These are phyloP conservation scores for Psittacula derbiana DNA, from an alignment of 2,797 vertebrate genomes.

Conservation along the genomic window DNA sequence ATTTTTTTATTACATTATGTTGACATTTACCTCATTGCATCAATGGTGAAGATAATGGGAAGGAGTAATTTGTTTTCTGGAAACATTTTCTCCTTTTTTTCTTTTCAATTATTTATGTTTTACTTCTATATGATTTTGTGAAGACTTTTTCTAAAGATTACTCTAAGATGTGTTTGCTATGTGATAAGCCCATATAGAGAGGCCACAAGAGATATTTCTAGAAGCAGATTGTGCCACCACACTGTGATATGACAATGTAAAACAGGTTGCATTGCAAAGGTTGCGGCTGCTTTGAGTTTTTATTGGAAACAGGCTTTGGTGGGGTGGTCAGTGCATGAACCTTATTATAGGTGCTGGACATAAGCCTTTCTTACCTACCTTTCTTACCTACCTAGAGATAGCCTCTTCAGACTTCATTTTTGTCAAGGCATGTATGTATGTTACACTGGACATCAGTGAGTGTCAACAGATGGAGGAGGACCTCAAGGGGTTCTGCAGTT, in stretches of 20 bases:
- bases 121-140: neutral
- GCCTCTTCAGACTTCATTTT: neutral
- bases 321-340: neutral
- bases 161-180: neutral
- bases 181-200: neutral
- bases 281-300: neutral
- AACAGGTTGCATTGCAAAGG: neutral
- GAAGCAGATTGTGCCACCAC: neutral
- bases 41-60: neutral
- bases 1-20: neutral
- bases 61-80: neutral
- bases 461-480: neutral
- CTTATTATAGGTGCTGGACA: neutral
- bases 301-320: neutral
- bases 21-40: neutral
- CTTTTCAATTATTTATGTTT: neutral
- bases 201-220: neutral
- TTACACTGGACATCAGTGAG: neutral
- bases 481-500: neutral
- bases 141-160: neutral
- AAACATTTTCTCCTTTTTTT: neutral
- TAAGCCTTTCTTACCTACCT: neutral
- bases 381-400: neutral
- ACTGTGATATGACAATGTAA: neutral
- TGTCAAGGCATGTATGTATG: rapidly evolving